Evolutionary conservation across 2,888 invertebrate species (phyloP).

Genomic region (Apotomis capreana): DNA sequence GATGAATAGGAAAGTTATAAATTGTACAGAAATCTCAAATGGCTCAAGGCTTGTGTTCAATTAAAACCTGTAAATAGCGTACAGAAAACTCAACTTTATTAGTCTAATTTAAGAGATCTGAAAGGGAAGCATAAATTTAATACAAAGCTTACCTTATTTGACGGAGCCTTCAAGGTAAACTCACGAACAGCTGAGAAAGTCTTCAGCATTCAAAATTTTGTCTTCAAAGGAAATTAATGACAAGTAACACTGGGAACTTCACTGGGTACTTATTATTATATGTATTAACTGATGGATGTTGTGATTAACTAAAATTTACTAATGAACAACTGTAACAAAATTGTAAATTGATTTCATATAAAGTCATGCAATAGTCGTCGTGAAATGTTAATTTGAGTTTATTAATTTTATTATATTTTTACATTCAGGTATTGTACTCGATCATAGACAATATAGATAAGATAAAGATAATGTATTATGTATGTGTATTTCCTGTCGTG

Average conservation of each 20-base stretch:
- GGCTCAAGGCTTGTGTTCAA: too few species aligned
- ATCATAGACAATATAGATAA: slow-evolving; percentile 11
- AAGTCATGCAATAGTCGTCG: slow-evolving; percentile 6
- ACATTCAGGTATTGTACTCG: not conserved
- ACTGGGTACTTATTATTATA: not conserved
- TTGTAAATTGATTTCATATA: slow-evolving; percentile 22
- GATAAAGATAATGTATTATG: not conserved
- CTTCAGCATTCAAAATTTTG: slow-evolving; percentile 31
- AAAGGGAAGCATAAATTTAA: not conserved
- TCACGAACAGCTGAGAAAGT: slow-evolving; percentile 30
- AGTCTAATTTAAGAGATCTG: not conserved
- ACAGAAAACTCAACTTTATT: not conserved
- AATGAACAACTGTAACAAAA: slow-evolving; percentile 9
- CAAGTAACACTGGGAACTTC: slow-evolving; percentile 28
- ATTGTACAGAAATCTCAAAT: too few species aligned
- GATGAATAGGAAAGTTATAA: too few species aligned
- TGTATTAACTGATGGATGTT: slow-evolving; percentile 12
- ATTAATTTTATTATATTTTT: slow-evolving; percentile 1
- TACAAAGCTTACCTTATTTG: slow-evolving; percentile 29
- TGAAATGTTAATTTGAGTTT: slow-evolving; percentile 17
- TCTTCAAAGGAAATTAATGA: slow-evolving; percentile 26
- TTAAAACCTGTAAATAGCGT: too few species aligned
- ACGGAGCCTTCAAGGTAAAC: slow-evolving; percentile 24
- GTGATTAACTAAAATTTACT: slow-evolving; percentile 1
- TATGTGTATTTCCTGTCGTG: too few species aligned